Evolutionary conservation across 64 coral and sea anemone species (phyloP).

Genomic region (Cladopsammia gracilis): DNA sequence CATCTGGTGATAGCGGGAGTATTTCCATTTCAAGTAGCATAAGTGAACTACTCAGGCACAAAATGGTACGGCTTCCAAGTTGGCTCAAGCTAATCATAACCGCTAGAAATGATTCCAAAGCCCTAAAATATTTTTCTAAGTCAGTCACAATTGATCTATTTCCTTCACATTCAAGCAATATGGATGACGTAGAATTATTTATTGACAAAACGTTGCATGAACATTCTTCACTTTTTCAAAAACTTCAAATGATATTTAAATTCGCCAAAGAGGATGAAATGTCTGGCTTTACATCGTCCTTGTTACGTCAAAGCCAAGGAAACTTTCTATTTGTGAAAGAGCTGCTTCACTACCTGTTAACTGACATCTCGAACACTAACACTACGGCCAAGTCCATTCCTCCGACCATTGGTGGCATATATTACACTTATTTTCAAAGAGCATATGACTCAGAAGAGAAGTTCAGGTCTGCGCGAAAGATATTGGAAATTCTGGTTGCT

Average conservation of each 20-base stretch:
- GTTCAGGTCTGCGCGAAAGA: slow-evolving; percentile 36
- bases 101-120: slow-evolving; percentile 33
- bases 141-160: slow-evolving; percentile 4
- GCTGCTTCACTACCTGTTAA: slow-evolving; percentile 34
- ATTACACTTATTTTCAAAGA: slow-evolving; percentile 60
- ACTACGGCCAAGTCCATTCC: not conserved
- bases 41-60: slow-evolving; percentile 16
- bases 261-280: not conserved
- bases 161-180: slow-evolving; percentile 40
- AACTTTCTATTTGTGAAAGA: slow-evolving; percentile 76
- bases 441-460: slow-evolving; percentile 26
- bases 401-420: slow-evolving; percentile 40
- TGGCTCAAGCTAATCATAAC: slow-evolving; percentile 73
- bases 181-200: slow-evolving; percentile 53
- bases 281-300: not conserved
- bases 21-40: not conserved
- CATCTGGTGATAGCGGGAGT: not conserved
- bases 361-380: not conserved
- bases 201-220: not conserved
- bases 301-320: slow-evolving; percentile 60
- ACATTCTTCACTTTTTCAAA: slow-evolving; percentile 6
- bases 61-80: slow-evolving; percentile 5
- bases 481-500: slow-evolving; percentile 78
- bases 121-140: slow-evolving; percentile 9
- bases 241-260: not conserved